Conservation (phyloP, 2,113 vertebrate genomes). For the Pygoscelis antarcticus region DNA sequence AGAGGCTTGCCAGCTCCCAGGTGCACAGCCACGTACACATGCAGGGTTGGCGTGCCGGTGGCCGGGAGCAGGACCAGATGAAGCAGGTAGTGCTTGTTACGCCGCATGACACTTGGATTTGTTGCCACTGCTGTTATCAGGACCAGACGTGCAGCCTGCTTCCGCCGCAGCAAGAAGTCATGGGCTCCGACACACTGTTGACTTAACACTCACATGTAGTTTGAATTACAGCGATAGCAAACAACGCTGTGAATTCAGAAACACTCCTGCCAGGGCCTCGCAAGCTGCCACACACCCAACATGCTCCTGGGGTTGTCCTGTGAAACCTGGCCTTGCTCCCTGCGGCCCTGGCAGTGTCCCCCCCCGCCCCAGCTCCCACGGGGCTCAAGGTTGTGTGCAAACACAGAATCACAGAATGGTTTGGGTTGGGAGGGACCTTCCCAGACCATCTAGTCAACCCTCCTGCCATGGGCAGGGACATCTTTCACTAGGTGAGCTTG, state of each 20-base stretch:
- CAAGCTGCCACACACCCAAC: background rate
- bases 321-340: background rate
- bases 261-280: background rate
- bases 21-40: background rate
- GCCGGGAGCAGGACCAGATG: background rate
- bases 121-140: background rate
- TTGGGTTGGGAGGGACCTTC: no score
- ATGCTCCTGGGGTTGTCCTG: background rate
- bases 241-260: background rate
- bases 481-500: no score
- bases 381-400: no score
- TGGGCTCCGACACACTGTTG: background rate
- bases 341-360: no score
- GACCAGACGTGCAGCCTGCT: background rate
- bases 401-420: no score
- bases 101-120: background rate
- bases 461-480: no score
- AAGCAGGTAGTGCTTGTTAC: background rate
- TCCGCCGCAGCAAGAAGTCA: background rate
- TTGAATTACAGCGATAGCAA: background rate
- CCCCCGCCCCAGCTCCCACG: no score
- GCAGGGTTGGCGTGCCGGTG: no score
- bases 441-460: no score
- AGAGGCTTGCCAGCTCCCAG: background rate
- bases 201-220: background rate